Base-by-base conservation (phyloP, 1,140 invertebrate genomes). In the Bicyclus anynana region DNA sequence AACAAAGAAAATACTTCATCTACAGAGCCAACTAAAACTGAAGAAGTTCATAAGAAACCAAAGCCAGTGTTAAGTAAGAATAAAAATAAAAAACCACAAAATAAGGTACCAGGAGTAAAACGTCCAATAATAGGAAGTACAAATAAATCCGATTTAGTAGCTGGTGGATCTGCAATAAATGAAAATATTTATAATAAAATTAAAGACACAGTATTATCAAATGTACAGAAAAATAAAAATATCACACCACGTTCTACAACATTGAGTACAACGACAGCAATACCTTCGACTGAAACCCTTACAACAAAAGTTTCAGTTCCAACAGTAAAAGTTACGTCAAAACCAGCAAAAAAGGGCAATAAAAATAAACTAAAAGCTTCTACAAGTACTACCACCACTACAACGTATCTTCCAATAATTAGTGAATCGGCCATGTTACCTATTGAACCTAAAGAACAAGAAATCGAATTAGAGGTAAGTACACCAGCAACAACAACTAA, bases 401-500 rank as follows among this genome's bases (percentile, higher is more conserved):
- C 63, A 65, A 52, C 69, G 23, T 38, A 38, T 5, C 40, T 44
- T 17, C 70, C 75, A 3, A 66, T 65, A 12, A 67, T 68, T 16
- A 84, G 77, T 58, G 75, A 72, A 74, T 77, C 76, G 27, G 83
- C 81, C 7, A 61, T 81, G 35, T 44, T 88, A 9, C 83, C 83
- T 6, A 77, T 88, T 47, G 91, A 92, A 87, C 74, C 90, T 16
- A 92, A 92, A 75, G 87, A 91, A 70, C 89, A 89, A 68, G 89
- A 90, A 69, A 86, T 90, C 51, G 90, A 91, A 74, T 68, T 92
- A 53, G 82, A 90, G 74, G 80, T 89, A 14, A 90, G 89, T 58
- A 88, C 81, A 42, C 87, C 83, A 33, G 71, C 83, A 10, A 72
- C 84, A 42, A 88, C 87, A 21, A 89, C 89, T 7, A 89, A 91